Percentiles rank a stretch among this genome's conserved stretches.
Evolutionary conservation across 2,888 invertebrate species (phyloP).

Genomic region (Athetis lepigone): DNA sequence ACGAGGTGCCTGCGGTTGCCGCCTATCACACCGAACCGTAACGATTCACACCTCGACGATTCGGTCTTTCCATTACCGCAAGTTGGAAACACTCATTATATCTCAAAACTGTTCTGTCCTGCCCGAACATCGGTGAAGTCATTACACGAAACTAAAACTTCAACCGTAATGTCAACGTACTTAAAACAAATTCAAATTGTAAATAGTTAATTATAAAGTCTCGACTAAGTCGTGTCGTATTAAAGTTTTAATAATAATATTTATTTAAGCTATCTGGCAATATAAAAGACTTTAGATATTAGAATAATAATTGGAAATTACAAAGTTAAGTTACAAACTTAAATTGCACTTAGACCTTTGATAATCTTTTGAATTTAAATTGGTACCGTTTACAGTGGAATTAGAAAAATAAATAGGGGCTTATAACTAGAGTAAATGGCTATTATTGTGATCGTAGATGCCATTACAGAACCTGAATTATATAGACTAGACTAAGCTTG

Average conservation of each 20-base stretch:
- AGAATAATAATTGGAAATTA: conserved; percentile 56
- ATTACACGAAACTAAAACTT: conserved; percentile 45
- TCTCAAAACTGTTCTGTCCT: conserved; percentile 27
- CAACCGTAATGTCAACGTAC: conserved; percentile 24
- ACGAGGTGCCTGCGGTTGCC: conserved; percentile 68
- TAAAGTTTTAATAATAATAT: conserved; percentile 40
- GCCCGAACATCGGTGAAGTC: conserved; percentile 11
- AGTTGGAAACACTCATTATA: conserved; percentile 51
- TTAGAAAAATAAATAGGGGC: conserved; percentile 44
- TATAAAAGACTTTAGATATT: conserved; percentile 26
- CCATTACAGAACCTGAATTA: conserved; percentile 29
- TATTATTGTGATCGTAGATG: conserved; percentile 25
- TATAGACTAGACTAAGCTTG: conserved; percentile 29
- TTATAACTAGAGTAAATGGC: conserved; percentile 29
- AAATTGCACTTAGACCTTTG: conserved; percentile 53
- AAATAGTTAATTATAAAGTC: conserved; percentile 42
- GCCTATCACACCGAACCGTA: conserved; percentile 64
- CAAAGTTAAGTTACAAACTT: conserved; percentile 51
- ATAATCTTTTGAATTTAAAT: conserved; percentile 40
- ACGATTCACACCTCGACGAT: conserved; percentile 54
- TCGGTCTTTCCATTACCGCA: conserved; percentile 48
- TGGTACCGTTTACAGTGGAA: conserved; percentile 34
- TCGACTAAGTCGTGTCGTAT: conserved; percentile 35
- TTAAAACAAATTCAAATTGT: conserved; percentile 42
- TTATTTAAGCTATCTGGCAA: conserved; percentile 34